Evolutionary conservation across 2,113 vertebrate species (phyloP), one percentile per base, ranked within the genome.

Genomic region (Dipodomys ordii): DNA sequence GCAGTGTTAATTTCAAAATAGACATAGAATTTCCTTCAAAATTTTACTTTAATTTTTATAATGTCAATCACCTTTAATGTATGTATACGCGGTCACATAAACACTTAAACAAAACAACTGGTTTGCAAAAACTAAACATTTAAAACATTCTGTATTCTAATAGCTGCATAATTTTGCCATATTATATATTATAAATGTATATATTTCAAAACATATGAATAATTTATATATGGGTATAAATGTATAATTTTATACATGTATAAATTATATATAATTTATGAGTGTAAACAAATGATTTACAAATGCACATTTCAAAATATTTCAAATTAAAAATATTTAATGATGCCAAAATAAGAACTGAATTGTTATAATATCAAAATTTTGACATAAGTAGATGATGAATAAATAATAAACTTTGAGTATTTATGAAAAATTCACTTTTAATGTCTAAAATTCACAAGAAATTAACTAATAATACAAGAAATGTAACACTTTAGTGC

Each of bases 371-470:
- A 32, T 89, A 83, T 60, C 7, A 77, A 2, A 80, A 78, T 88
- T 2, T 9, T 49, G 64, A 9, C 15, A 62, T 27, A 0, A 28
- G 5, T 87, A 2, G 8, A 30, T 74, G 28, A 86, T 60, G 6
- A 80, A 65, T 79, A 82, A 81, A 49, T 80, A 73, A 35, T 6
- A 65, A 3, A 15, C 35, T 0, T 18, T 35, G 1, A 9, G 1
- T 84, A 53, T 49, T 60, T 65, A 46, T 12, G 68, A 46, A 15
- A 80, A 27, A 88, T 92, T 87, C 0, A 65, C 7, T 87, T 87
- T 85, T 93, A 92, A 85, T 68, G 11, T 53, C 44, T 12, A 76
- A 78, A 68, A 90, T 95, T 57, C 20, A 81, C 10, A 90, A 69
- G 18, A 73, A 77, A 25, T 92, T 85, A 4, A 92, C 30, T 72